phyloP scores from a whole-genome alignment of 2,113 vertebrate genomes.

The Trochalopteron elliotii region DNA sequence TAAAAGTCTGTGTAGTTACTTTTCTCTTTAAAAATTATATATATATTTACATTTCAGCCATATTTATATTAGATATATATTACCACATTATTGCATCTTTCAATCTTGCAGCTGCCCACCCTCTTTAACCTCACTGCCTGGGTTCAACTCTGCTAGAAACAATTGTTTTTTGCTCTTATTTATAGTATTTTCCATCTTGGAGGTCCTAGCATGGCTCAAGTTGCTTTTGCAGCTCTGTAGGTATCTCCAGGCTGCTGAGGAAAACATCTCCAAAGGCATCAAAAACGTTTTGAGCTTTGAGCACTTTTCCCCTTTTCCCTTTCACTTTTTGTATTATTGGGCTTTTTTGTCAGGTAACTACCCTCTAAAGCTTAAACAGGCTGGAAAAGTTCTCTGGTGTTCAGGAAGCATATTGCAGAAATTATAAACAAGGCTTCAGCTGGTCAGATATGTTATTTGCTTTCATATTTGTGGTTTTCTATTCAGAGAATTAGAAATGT shows the following conservation, averaged over 20 bases:
- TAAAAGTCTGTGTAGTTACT: background rate
- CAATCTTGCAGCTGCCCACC: background rate
- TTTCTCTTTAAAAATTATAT: background rate
- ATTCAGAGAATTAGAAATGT: background rate
- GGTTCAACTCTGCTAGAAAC: background rate
- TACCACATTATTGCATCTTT: background rate
- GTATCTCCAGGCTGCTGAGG: background rate
- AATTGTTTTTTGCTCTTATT: background rate
- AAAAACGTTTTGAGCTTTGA: background rate
- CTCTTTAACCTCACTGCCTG: background rate
- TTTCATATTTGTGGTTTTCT: background rate
- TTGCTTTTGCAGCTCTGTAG: background rate
- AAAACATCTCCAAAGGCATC: background rate
- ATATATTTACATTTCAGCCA: background rate
- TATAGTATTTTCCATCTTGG: background rate
- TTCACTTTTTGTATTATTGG: background rate
- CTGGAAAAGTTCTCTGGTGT: background rate
- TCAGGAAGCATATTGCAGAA: background rate
- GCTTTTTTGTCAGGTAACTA: background rate
- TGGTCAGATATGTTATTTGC: background rate
- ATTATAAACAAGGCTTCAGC: background rate
- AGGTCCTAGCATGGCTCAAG: background rate
- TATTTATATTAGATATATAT: background rate
- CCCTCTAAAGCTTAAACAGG: background rate
- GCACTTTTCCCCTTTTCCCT: background rate